Base-by-base conservation (phyloP, 2,797 vertebrate species). In the Percopsis omiscomaycus region DNA sequence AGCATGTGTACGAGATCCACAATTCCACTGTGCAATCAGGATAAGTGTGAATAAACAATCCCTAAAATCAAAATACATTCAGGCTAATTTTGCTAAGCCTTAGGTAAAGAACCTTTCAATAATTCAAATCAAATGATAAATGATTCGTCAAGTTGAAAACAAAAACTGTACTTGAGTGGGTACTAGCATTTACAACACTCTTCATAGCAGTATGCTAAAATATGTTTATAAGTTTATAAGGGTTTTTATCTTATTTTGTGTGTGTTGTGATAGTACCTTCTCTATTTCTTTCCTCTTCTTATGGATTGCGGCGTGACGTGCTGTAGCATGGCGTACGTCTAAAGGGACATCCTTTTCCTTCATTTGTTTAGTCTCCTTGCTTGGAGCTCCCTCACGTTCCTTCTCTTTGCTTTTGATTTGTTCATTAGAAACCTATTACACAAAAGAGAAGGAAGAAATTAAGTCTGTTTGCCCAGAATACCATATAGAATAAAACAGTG, bases 211-310 rank as follows among this genome's bases (percentile, higher is more conserved):
- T 42, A 42, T 42, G 37, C 37, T 42, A 6, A 42, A 6, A 42
- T 42, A 42, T 42, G 9, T 42, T 6, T 58, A 54, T 58, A 51
- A 73, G 64, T 73, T 49, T 50, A n/a, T 61, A 47, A 10, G 42
- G 47, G 52, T 48, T 44, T 55, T 16, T 60, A 27, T 14, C 22
- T 60, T 46, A 9, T 10, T 28, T 15, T 1, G 28, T 32, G 27
- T 13, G 59, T n/a, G n/a, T 9, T 16, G 42, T 29, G 60, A 44
- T 29, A 61, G 32, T 77, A 91, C 91, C 89, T 92, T 81, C 46
- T 92, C 91, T 71, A 93, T 92, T 74, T 91, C 89, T 60, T 58
- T 86, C 84, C 89, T 90, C 78, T 90, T 92, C 73, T 75, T 82
- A 16, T 89, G 86, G 71, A 92, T 93, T 79, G 92, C 89, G 85